A percentile compares a stretch with the other conserved stretches of the same genome.
These are phyloP conservation scores for Cyprinodon brontotheroides DNA, from an alignment of 2,113 vertebrate genomes.

Conservation along the genomic window DNA sequence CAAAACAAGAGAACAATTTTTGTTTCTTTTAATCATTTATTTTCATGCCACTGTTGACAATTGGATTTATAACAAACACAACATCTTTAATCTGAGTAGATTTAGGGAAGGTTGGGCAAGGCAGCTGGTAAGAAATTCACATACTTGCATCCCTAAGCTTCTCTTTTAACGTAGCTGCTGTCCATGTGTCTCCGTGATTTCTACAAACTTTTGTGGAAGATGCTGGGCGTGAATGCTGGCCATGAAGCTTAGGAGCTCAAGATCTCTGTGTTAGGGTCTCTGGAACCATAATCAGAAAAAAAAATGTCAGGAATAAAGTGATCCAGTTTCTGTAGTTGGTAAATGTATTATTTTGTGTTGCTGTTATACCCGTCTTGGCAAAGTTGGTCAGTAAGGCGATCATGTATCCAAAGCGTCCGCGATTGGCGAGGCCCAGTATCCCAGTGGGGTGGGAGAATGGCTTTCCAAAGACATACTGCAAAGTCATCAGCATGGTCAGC, in stretches of 20 bases:
- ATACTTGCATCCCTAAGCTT: constrained; percentile 61
- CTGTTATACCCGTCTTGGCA: constrained; percentile 85
- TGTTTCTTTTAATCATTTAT: background rate
- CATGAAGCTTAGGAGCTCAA: constrained; percentile 72
- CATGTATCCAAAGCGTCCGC: constrained; percentile 80
- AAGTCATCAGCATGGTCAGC: constrained; percentile 91
- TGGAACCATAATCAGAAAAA: constrained; percentile 56
- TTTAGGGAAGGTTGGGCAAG: constrained; percentile 54
- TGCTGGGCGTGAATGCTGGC: constrained; percentile 75
- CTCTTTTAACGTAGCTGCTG: constrained; percentile 70
- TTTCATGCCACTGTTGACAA: constrained; percentile 2
- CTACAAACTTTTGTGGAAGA: constrained; percentile 79
- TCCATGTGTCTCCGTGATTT: constrained; percentile 80
- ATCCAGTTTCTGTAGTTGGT: background rate
- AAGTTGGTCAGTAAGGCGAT: constrained; percentile 99
- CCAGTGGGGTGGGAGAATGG: constrained; percentile 84
- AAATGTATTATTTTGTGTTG: background rate
- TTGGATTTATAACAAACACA: background rate
- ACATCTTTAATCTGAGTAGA: constrained; percentile 20
- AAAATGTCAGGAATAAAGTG: background rate
- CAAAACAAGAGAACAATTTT: background rate
- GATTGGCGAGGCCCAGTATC: constrained; percentile 84
- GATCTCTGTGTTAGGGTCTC: constrained; percentile 85
- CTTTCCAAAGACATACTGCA: constrained; percentile 94
- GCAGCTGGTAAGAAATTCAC: constrained; percentile 80